phyloP scores from a whole-genome alignment of 2,113 vertebrate species.

The Anolis carolinensis region DNA sequence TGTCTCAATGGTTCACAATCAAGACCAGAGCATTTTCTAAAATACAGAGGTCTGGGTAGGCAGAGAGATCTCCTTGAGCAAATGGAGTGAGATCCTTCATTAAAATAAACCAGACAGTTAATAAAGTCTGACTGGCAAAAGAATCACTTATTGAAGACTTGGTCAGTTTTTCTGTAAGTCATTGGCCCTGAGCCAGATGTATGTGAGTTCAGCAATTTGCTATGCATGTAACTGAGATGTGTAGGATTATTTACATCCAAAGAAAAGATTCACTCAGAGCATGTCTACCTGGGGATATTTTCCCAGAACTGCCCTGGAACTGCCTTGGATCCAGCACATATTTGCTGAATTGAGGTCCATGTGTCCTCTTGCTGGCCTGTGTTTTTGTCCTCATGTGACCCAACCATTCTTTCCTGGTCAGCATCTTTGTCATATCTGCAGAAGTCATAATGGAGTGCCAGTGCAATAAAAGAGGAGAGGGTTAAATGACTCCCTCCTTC shows the following conservation, averaged over 20 bases:
- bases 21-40: constrained; percentile 15
- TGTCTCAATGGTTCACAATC: constrained; percentile 32
- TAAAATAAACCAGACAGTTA: not conserved
- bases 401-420: no score
- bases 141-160: not conserved
- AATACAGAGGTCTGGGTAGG: not conserved
- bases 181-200: not conserved
- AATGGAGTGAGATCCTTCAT: not conserved
- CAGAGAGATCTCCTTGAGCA: constrained; percentile 7
- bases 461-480: no score
- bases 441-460: no score
- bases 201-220: not conserved
- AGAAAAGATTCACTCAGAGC: not conserved
- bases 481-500: no score
- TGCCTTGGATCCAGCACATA: no score
- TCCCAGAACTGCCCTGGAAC: no score
- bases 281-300: no score
- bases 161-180: constrained; percentile 4
- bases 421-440: no score
- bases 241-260: not conserved
- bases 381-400: no score
- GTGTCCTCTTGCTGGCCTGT: no score
- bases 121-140: not conserved
- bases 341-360: no score
- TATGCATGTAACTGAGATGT: not conserved